Evolutionary conservation across 1,140 invertebrate genomes (phyloP), one percentile per base, ranked within the genome.

Genomic region (Cyclina sinensis): DNA sequence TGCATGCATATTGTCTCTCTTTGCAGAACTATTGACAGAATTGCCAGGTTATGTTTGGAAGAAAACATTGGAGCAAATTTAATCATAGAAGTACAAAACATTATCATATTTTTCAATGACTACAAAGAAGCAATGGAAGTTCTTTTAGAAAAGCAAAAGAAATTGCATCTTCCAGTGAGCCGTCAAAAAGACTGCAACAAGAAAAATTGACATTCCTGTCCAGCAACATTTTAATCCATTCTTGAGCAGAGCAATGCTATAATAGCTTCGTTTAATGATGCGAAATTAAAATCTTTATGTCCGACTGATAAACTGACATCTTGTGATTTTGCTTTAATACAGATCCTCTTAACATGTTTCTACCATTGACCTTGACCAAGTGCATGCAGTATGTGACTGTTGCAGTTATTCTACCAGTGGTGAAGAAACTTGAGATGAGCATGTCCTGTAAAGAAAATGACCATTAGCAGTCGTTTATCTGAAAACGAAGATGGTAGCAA

Each of bases 341-440:
- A 62, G 39, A 65, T 35, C 7, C 24, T 81, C 39, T 81, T 14
- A 43, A 39, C 37, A 62, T 81, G 35, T n/a, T 81, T 16, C 3
- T 24, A 18, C 79, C 54, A 24, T 39, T 62, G 35, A 81, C 30
- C 16, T 43, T 81, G 79, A 65, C 59, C 32, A 81, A 81, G 24
- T 54, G 65, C 32, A 65, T 81, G 79, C 62, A 81, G 27, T 46
- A 81, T 65, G 35, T 57, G 2, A 65, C 79, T 39, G 54, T 24
- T 24, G 27, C 79, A n/a, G 54, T 81, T 18, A 54, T 81, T 24
- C 27, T 81, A 46, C 79, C 79, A 62, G 79, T 81, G 14, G 5
- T 81, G 35, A 81, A 81, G 30, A 81, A 81, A 65, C 21, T 65
- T 1, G 79, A 81, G 30, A 27, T 81, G 27, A 62, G 54, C 30